Evolutionary conservation across 2,888 invertebrate genomes (phyloP).

Genomic region (Drosophila kambysellisi): DNA sequence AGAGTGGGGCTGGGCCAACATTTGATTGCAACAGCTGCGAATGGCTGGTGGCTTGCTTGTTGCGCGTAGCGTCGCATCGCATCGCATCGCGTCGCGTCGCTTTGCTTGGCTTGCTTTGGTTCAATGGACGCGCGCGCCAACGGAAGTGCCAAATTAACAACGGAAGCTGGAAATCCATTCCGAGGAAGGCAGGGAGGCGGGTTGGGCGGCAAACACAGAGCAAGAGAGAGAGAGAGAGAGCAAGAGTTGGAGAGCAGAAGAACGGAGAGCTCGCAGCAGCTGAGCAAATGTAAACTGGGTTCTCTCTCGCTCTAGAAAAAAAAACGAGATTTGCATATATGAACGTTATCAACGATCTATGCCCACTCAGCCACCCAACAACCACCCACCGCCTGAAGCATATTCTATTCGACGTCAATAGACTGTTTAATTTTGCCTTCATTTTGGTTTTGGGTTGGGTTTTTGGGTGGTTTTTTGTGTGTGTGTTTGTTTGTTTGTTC

Average conservation of each 20-base stretch:
- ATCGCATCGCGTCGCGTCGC: constrained; percentile 13
- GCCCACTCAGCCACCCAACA: background rate
- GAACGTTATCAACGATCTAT: constrained; percentile 28
- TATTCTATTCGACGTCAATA: constrained; percentile 36
- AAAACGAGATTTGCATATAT: constrained; percentile 3
- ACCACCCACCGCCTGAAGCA: background rate
- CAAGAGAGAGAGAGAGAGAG: background rate
- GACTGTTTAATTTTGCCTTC: constrained; percentile 1
- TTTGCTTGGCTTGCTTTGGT: constrained; percentile 33
- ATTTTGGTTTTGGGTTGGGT: background rate
- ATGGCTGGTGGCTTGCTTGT: constrained; percentile 5
- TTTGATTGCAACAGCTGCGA: constrained; percentile 43
- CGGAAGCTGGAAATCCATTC: constrained; percentile 54
- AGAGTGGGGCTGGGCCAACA: constrained; percentile 24
- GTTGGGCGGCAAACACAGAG: background rate
- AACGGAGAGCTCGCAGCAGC: constrained; percentile 3
- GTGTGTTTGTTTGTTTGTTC: background rate
- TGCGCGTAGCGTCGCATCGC: constrained; percentile 5
- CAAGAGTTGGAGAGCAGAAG: background rate
- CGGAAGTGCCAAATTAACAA: constrained; percentile 71
- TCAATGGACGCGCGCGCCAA: constrained; percentile 47
- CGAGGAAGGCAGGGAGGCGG: background rate
- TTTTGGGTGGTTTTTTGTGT: background rate
- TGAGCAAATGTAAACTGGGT: constrained; percentile 7
- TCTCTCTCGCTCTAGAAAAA: background rate